A percentile compares a stretch with the other conserved stretches of the same genome.
These are phyloP conservation scores for Stomorhina lunata DNA, from an alignment of 2,888 invertebrate species.

Conservation along the genomic window DNA sequence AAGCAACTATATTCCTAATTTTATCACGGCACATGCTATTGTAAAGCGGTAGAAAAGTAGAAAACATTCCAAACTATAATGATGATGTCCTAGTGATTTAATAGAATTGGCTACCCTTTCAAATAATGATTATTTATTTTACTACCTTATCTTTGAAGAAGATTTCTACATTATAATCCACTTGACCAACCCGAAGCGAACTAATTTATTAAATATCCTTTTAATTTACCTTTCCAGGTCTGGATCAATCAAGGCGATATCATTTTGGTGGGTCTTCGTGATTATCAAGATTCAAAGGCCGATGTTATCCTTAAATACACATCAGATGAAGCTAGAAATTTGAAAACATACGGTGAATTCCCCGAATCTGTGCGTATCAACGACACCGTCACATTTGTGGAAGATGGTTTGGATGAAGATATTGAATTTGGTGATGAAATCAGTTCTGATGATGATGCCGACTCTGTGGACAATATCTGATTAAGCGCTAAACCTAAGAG, in stretches of 20 bases:
- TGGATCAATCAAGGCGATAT: constrained; percentile 99
- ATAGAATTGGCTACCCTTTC: too few species aligned
- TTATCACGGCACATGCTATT: too few species aligned
- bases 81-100: too few species aligned
- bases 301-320: constrained; percentile 99
- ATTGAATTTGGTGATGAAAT: constrained; percentile 98
- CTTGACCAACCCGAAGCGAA: too few species aligned
- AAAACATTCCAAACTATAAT: too few species aligned
- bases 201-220: background rate
- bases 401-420: constrained; percentile 97
- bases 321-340: constrained; percentile 98
- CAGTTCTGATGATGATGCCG: constrained; percentile 93
- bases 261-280: constrained; percentile 97
- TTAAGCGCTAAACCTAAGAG: constrained; percentile 73
- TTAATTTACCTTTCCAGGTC: constrained; percentile 81
- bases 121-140: too few species aligned
- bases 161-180: too few species aligned
- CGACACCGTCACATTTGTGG: constrained; percentile 96
- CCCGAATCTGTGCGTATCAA: constrained; percentile 99
- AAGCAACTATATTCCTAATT: too few species aligned
- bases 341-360: constrained; percentile 99
- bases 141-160: too few species aligned
- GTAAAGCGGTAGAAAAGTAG: too few species aligned
- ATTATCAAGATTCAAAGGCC: constrained; percentile 98
- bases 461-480: constrained; percentile 85